Evolutionary conservation across 1,140 invertebrate species (phyloP).

Genomic region (Drosophila eugracilis): DNA sequence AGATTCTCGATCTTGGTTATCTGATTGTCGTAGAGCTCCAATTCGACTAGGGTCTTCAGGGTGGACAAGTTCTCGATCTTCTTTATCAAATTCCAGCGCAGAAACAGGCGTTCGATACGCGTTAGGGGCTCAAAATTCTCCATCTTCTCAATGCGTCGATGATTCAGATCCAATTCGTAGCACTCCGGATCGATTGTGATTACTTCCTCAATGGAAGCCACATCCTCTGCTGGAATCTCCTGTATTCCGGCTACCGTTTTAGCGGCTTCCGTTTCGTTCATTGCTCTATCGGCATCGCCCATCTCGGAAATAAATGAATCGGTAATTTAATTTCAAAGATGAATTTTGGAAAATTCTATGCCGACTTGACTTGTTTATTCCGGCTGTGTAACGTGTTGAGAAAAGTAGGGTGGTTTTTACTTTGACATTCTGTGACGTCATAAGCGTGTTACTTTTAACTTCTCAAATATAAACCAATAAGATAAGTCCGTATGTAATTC

Average conservation of each 20-base stretch:
- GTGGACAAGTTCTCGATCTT: constrained; percentile 95
- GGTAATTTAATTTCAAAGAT: constrained; percentile 8
- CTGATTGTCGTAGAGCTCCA: constrained; percentile 99
- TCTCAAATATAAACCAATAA: neutral
- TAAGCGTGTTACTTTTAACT: neutral
- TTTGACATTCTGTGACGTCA: neutral
- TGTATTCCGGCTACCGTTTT: constrained; percentile 61
- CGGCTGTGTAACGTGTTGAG: constrained; percentile 11
- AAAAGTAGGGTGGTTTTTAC: neutral
- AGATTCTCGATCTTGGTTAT: constrained; percentile 96
- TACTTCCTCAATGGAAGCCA: constrained; percentile 77
- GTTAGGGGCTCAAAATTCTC: constrained; percentile 92
- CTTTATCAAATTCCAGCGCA: constrained; percentile 98
- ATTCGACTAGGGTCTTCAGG: constrained; percentile 91
- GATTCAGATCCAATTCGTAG: constrained; percentile 91
- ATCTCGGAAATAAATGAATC: constrained; percentile 31
- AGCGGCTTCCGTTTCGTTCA: constrained; percentile 21
- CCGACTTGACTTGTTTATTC: constrained; percentile 45
- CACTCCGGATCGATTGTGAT: constrained; percentile 81
- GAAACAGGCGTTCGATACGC: constrained; percentile 90
- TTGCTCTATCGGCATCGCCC: constrained; percentile 63
- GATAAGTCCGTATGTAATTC: neutral
- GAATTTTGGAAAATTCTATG: constrained; percentile 24
- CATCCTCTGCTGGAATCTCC: constrained; percentile 58
- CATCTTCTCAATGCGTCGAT: constrained; percentile 92